Base-by-base conservation (phyloP, 2,888 invertebrate species). In the Machimus atricapillus region DNA sequence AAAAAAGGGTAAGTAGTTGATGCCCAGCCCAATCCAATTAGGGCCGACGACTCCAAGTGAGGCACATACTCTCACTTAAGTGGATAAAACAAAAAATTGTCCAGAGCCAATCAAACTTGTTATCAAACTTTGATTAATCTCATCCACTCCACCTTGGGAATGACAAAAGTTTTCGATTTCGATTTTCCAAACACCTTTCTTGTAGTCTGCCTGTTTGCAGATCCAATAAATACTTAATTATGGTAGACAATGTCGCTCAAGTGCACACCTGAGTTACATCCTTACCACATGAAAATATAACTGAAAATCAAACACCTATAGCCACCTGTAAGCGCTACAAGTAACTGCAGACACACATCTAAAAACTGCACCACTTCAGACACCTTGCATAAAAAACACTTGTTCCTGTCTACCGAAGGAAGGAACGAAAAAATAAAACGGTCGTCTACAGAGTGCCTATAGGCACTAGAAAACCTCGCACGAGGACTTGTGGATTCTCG, bases 311-410 rank as follows among this genome's bases (percentile, higher is more conserved):
- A 78, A 78, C 78, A 78, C n/a, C 78, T 78, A 7, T 31, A 12
- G 43, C 78, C 78, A 78, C 78, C 78, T 78, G 78, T 78, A 43
- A 78, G n/a, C 78, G 40, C 78, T 40, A 19, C 46, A 40, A 23
- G 1, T 46, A 37, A 78, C 78, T 12, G 27, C 23, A 7, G 27
- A 12, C 66, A 78, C 43, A 78, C 43, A 78, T 78, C 23, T 78
- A 12, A 27, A 27, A 78, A 43, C 19, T 78, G 40, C 23, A 78
- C 19, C 78, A 78, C 78, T 78, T 43, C 40, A 78, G 40, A 78
- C 43, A 16, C 78, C n/a, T 23, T 66, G 76, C 76, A 31, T 76
- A 34, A n/a, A 34, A 76, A 31, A 23, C 78, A 16, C 34, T 34
- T 34, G 77, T 19, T 14, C 43, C 43, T 77, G 23, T 78, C 78